Evolutionary conservation across 2,888 invertebrate species (phyloP).

Genomic region (Agriotes lineatus): DNA sequence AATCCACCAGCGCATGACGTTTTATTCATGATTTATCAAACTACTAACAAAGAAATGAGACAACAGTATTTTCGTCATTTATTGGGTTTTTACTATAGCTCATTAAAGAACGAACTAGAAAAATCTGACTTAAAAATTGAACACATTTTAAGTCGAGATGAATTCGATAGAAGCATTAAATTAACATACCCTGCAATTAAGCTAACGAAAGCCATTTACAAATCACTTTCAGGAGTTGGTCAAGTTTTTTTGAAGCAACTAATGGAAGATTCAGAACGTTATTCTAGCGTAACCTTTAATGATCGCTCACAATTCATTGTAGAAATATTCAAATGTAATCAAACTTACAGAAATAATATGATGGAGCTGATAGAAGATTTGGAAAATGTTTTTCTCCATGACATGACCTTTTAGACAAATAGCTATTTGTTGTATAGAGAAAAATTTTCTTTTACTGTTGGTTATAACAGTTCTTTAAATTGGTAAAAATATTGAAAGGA

Average conservation of each 20-base stretch:
- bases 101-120: not conserved
- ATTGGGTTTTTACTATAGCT: slow-evolving; percentile 12
- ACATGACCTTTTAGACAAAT: slow-evolving; percentile 37
- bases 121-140: not conserved
- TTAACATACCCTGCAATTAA: not conserved
- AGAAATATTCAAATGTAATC: not conserved
- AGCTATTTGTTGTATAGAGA: slow-evolving; percentile 35
- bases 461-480: no score
- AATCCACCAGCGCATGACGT: slow-evolving; percentile 76
- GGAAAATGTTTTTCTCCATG: slow-evolving; percentile 31
- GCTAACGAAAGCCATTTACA: not conserved
- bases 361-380: not conserved
- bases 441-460: not conserved
- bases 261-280: not conserved
- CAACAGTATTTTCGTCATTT: slow-evolving; percentile 43
- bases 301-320: not conserved
- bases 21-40: slow-evolving; percentile 57
- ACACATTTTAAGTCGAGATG: not conserved
- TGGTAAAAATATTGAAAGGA: no score
- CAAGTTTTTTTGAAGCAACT: not conserved
- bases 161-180: not conserved
- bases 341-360: not conserved
- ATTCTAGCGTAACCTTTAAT: not conserved
- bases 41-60: slow-evolving; percentile 44
- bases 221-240: not conserved